Conservation (phyloP, 2,888 invertebrate genomes). For the Leucoptera coffeella region DNA sequence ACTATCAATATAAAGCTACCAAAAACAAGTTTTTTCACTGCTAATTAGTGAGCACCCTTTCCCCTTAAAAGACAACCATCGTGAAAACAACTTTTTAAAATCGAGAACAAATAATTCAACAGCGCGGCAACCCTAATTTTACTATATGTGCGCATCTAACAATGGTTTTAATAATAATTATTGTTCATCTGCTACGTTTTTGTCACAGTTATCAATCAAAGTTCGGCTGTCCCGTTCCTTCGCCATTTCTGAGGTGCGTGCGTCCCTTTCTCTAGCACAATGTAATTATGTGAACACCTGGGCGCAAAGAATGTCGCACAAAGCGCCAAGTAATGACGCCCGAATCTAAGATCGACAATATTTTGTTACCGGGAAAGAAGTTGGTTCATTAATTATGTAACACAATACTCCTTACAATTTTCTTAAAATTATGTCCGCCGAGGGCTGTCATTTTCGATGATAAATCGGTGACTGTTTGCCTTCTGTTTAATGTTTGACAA, state of each 20-base stretch:
- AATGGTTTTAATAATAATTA: slow-evolving; percentile 50
- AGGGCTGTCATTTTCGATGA: slow-evolving; percentile 42
- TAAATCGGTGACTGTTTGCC: slow-evolving; percentile 23
- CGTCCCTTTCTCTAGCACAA: slow-evolving; percentile 24
- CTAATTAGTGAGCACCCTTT: too few species aligned
- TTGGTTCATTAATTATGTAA: slow-evolving; percentile 53
- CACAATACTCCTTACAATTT: slow-evolving; percentile 45
- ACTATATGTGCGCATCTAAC: slow-evolving; percentile 44
- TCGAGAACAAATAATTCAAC: too few species aligned
- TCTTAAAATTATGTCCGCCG: slow-evolving; percentile 39
- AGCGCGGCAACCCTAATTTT: too few species aligned
- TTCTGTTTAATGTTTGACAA: slow-evolving; percentile 19
- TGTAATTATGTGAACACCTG: slow-evolving; percentile 52
- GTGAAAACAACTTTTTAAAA: too few species aligned
- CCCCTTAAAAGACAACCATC: too few species aligned
- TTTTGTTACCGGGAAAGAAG: slow-evolving; percentile 49
- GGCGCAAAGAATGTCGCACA: slow-evolving; percentile 51
- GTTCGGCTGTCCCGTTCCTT: slow-evolving; percentile 24
- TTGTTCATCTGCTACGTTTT: slow-evolving; percentile 53
- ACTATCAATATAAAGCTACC: too few species aligned
- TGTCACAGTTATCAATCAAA: slow-evolving; percentile 57
- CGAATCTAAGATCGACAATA: slow-evolving; percentile 46
- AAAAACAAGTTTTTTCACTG: too few species aligned
- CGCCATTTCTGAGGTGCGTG: too few species aligned
- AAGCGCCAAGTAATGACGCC: slow-evolving; percentile 50